Evolutionary conservation across 2,888 invertebrate genomes (phyloP), one percentile per base, ranked within the genome.

Genomic region (Tillus elongatus): DNA sequence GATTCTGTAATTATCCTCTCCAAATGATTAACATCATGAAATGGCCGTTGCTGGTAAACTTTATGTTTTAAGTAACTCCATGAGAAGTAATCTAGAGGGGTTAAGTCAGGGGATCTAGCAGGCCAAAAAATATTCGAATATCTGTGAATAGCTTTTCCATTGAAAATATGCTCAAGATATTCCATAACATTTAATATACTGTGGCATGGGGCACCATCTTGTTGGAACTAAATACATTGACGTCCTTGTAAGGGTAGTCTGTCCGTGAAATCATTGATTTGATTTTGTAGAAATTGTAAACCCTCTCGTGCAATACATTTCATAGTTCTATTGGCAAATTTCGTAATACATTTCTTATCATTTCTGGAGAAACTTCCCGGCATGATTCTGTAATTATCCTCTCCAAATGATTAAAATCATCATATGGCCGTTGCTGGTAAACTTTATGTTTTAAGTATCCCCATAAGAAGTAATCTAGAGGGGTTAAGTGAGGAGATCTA

Each of bases 31-130:
- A 35, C 30, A 38, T 38, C 34, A 15, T 38, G 13, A 38, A 35
- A 38, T 16, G 34, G 19, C 15, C 12, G 19, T 19, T 19, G 24
- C 13, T 29, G n/a, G 13, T 37, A 37, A 29, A 32, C 32, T 12
- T 37, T 10, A 15, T 36, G 13, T 15, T 39, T 39, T 14, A 35
- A 29, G 31, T 31, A 39, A 19, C 31, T 35, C 36, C 33, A 41
- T 30, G 35, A 38, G 11, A 41, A 39, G 10, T 13, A 9, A n/a
- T n/a, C n/a, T 4, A 32, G 32, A 9, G 32, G 14, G 15, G 14
- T 32, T 28, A 41, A 31, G 15, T 39, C 33, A 30, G 32, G 24
- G n/a, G 41, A 41, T 32, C 35, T 41, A 15, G 39, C 15, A 29
- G 31, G 33, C 24, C 32, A 32, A 32, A 32, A 32, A 32, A 32